Conservation (phyloP, 2,797 vertebrate species). For the Nothura maculosa region DNA sequence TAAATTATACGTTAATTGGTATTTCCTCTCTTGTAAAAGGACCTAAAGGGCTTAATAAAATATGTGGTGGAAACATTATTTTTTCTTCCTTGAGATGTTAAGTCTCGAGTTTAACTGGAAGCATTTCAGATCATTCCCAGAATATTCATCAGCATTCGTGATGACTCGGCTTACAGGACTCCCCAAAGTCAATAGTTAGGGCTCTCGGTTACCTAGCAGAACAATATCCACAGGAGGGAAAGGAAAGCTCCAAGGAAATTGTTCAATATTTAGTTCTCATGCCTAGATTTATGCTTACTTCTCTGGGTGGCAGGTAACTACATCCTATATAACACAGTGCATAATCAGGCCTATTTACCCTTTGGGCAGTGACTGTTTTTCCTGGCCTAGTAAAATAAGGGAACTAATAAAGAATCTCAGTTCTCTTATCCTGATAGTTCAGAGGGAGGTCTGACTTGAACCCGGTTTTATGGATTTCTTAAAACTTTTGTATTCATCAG, state of each 20-base stretch:
- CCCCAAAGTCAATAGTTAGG: conserved; percentile 71
- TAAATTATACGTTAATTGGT: conserved; percentile 90
- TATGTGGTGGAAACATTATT: conserved; percentile 80
- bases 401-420: fast-evolving
- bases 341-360: fast-evolving
- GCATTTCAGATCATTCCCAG: conserved; percentile 80
- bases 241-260: fast-evolving
- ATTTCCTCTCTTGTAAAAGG: conserved; percentile 88
- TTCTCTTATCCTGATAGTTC: fast-evolving
- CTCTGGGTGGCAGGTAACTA: background rate
- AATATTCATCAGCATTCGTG: conserved; percentile 74
- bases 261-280: background rate
- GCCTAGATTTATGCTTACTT: background rate
- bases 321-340: fast-evolving
- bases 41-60: conserved; percentile 88
- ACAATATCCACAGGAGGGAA: background rate
- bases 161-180: conserved; percentile 61
- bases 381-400: background rate
- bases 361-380: fast-evolving
- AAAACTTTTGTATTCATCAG: background rate
- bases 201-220: conserved; percentile 52
- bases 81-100: conserved; percentile 79
- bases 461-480: fast-evolving
- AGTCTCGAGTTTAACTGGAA: conserved; percentile 82
- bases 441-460: background rate